Evolutionary conservation across 2,888 invertebrate species (phyloP).

Genomic region (Sphecodes monilicornis): DNA sequence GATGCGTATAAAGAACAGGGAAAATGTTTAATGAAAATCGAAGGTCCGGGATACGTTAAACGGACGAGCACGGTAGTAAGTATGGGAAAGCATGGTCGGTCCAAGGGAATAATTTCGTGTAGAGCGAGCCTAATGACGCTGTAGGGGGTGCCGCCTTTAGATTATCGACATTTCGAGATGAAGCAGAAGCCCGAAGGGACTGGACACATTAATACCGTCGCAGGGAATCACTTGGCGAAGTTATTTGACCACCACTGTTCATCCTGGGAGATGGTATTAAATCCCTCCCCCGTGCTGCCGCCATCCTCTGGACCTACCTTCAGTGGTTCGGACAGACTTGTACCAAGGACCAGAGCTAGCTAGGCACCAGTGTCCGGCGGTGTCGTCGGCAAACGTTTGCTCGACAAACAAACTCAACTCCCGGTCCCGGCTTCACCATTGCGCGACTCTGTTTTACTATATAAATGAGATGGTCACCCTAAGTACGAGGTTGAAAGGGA

Average conservation of each 20-base stretch:
- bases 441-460: conserved; percentile 79
- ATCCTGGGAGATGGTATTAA: conserved; percentile 83
- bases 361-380: conserved; percentile 83
- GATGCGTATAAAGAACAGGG: not conserved
- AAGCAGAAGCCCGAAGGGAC: conserved; percentile 69
- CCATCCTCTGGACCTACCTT: conserved; percentile 67
- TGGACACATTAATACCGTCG: conserved; percentile 78
- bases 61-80: not conserved
- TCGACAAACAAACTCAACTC: conserved; percentile 83
- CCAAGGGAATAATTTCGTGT: conserved; percentile 29
- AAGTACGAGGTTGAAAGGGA: conserved; percentile 76
- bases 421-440: conserved; percentile 72
- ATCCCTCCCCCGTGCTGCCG: conserved; percentile 72
- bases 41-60: not conserved
- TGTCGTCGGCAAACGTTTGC: conserved; percentile 85
- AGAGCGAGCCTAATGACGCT: conserved; percentile 33
- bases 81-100: not conserved
- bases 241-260: conserved; percentile 84
- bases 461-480: conserved; percentile 80
- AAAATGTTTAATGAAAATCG: not conserved
- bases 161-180: conserved; percentile 73
- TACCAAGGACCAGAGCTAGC: conserved; percentile 78
- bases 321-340: conserved; percentile 81
- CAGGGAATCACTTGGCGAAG: conserved; percentile 80
- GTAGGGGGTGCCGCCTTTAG: conserved; percentile 46